These are phyloP conservation scores for Mayetiola destructor DNA, from an alignment of 2,888 invertebrate genomes.

Conservation along the genomic window DNA sequence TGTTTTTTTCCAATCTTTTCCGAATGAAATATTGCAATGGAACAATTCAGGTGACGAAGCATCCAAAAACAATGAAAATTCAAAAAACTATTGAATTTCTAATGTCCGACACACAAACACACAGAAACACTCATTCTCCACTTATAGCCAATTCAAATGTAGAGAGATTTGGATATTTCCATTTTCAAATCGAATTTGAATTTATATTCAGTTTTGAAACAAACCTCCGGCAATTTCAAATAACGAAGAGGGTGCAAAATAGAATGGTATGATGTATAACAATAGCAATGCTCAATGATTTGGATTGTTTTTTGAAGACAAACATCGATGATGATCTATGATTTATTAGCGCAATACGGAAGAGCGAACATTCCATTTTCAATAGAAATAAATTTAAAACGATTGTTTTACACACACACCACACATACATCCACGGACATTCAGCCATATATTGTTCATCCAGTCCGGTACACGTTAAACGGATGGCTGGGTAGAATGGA, in stretches of 20 bases:
- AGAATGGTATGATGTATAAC: no score
- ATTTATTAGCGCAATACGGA: not conserved
- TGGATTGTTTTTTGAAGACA: not conserved
- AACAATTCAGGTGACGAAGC: constrained; percentile 8
- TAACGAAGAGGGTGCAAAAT: not conserved
- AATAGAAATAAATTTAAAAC: constrained; percentile 10
- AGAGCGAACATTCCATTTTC: not conserved
- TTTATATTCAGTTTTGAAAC: not conserved
- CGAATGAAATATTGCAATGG: not conserved
- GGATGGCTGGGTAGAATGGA: no score
- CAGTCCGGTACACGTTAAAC: no score
- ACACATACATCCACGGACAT: no score
- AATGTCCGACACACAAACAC: no score
- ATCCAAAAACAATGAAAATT: not conserved
- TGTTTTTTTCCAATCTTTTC: no score
- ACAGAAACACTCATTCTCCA: no score
- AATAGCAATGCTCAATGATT: not conserved
- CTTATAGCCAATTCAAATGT: no score
- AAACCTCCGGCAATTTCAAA: not conserved
- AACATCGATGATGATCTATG: constrained; percentile 12
- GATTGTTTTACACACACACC: no score
- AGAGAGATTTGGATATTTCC: not conserved
- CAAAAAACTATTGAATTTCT: not conserved
- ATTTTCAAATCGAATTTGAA: constrained; percentile 10
- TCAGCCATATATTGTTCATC: no score